phyloP scores from a whole-genome alignment of 2,113 vertebrate genomes.

The Aplodontia rufa region DNA sequence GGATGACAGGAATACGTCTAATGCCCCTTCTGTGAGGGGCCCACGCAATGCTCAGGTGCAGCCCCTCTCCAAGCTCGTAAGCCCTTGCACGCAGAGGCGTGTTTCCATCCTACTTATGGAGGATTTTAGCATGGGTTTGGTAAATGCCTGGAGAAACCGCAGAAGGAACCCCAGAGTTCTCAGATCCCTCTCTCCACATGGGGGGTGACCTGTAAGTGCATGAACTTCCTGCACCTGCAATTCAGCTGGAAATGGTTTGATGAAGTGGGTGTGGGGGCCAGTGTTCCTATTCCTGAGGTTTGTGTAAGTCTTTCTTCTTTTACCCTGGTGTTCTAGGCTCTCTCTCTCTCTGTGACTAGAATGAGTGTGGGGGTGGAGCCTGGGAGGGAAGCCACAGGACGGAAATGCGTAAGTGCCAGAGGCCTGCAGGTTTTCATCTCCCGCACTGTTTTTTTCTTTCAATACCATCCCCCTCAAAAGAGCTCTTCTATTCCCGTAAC shows the following conservation, averaged over 20 bases:
- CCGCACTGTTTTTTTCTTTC: background rate
- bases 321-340: background rate
- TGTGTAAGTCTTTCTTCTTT: background rate
- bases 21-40: background rate
- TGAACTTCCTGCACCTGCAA: background rate
- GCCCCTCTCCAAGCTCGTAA: background rate
- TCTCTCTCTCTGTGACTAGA: background rate
- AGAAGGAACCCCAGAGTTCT: background rate
- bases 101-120: background rate
- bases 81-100: background rate
- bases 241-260: background rate
- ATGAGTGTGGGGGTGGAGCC: background rate
- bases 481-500: background rate
- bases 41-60: fast-evolving
- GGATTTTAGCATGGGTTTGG: background rate
- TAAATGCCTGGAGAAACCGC: background rate
- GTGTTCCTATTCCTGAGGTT: background rate
- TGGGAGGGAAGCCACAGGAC: too few species aligned
- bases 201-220: background rate
- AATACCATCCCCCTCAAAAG: background rate
- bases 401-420: background rate
- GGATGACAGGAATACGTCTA: fast-evolving
- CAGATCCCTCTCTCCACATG: background rate
- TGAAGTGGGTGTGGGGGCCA: background rate
- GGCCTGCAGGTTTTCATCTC: background rate